Evolutionary conservation across 2,113 vertebrate genomes (phyloP).

Genomic region (Larimichthys crocea): DNA sequence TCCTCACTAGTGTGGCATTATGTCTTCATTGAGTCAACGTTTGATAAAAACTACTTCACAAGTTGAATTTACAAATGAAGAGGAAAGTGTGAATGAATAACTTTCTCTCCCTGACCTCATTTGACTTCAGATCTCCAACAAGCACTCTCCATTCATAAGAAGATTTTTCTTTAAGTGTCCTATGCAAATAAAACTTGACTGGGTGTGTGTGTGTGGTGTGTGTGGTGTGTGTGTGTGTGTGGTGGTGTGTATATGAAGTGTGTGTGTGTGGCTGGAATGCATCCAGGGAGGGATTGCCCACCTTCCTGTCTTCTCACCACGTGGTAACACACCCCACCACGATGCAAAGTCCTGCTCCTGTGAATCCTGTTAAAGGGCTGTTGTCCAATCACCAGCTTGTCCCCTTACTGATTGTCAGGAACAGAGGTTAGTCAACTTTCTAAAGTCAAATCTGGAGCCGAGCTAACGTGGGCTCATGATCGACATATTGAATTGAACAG

Average conservation of each 20-base stretch:
- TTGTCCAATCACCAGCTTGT: not conserved
- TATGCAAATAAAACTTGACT: not conserved
- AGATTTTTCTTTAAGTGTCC: too few relatives aligned
- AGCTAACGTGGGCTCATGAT: not conserved
- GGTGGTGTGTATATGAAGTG: not conserved
- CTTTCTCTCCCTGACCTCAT: too few relatives aligned
- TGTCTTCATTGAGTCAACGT: too few relatives aligned
- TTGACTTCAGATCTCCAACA: too few relatives aligned
- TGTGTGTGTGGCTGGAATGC: not conserved
- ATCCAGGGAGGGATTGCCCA: not conserved
- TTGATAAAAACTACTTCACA: too few relatives aligned
- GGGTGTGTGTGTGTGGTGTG: not conserved
- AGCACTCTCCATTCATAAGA: too few relatives aligned
- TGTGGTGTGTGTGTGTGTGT: slow-evolving; percentile 7
- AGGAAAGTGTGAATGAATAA: too few relatives aligned
- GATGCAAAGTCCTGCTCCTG: not conserved
- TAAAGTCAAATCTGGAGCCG: not conserved
- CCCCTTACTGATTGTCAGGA: not conserved
- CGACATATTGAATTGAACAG: not conserved
- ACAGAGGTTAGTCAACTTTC: not conserved
- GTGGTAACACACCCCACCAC: not conserved
- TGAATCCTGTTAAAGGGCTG: not conserved
- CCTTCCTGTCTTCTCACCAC: not conserved
- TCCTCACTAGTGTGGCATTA: too few relatives aligned
- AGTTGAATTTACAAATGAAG: too few relatives aligned